A percentile compares a stretch with the other conserved stretches of the same genome.
These are phyloP conservation scores for Chromobotia macracanthus DNA, from an alignment of 2,797 vertebrate genomes.

Conservation along the genomic window DNA sequence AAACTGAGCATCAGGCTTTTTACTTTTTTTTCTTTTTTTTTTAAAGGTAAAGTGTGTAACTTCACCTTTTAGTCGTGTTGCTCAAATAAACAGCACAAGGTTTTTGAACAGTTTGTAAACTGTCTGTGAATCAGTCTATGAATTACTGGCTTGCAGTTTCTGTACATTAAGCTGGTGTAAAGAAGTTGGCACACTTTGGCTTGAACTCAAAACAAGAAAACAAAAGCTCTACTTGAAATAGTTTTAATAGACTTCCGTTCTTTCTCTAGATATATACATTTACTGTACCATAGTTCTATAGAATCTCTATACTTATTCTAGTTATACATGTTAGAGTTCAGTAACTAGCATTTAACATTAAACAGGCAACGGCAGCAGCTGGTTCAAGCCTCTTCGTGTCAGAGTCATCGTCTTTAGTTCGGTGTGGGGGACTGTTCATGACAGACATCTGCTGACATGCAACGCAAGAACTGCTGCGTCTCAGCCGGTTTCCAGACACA, in stretches of 20 bases:
- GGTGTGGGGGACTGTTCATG: neutral
- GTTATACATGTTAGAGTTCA: slow-evolving; percentile 47
- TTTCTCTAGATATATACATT: slow-evolving; percentile 61
- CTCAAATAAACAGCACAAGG: too few species aligned
- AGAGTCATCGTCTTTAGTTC: neutral
- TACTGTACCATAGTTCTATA: slow-evolving; percentile 55
- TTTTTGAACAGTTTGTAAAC: too few species aligned
- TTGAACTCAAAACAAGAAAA: neutral
- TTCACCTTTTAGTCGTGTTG: too few species aligned
- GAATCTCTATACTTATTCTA: slow-evolving; percentile 55
- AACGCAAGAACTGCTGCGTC: too few species aligned
- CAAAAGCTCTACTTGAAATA: slow-evolving; percentile 49
- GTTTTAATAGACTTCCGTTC: slow-evolving; percentile 61
- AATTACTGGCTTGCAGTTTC: too few species aligned
- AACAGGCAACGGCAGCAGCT: slow-evolving; percentile 39
- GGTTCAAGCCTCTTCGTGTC: slow-evolving; percentile 26
- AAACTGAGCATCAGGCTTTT: too few species aligned
- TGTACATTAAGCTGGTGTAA: too few species aligned
- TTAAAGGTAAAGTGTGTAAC: too few species aligned
- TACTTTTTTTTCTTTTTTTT: too few species aligned
- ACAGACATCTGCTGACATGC: neutral
- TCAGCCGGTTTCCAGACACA: too few species aligned
- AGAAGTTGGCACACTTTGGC: too few species aligned
- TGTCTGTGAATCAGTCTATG: too few species aligned
- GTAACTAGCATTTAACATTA: slow-evolving; percentile 36